Evolutionary conservation across 2,888 invertebrate genomes (phyloP).

Genomic region (Allygus modestus): DNA sequence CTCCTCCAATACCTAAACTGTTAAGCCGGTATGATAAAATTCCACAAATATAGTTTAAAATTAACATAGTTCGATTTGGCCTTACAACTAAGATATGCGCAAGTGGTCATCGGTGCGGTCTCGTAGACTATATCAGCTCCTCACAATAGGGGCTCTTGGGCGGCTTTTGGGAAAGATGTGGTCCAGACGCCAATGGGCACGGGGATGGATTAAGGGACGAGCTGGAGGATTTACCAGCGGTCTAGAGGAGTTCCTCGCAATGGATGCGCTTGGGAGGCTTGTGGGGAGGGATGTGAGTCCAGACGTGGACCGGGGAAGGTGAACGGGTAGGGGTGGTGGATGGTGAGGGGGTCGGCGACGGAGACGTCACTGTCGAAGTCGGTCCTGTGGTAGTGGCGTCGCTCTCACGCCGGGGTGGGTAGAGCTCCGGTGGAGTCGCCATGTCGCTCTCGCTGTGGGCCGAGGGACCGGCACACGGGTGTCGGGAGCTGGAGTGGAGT

Average conservation of each 20-base stretch:
- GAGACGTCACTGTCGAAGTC: constrained; percentile 40
- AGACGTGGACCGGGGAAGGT: constrained; percentile 27
- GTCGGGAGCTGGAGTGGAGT: constrained; percentile 37
- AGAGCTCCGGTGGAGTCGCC: neutral
- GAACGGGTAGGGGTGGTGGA: constrained; percentile 40
- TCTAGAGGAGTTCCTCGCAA: constrained; percentile 49
- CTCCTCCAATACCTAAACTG: too few species aligned
- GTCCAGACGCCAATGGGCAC: too few species aligned
- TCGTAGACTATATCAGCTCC: too few species aligned
- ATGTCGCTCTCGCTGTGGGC: constrained; percentile 62
- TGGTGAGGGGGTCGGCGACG: constrained; percentile 43
- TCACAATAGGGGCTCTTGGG: too few species aligned
- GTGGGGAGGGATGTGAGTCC: constrained; percentile 7
- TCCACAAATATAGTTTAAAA: too few species aligned
- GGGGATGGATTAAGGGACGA: too few species aligned
- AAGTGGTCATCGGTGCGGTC: neutral
- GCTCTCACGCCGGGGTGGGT: constrained; percentile 43
- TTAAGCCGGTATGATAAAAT: too few species aligned
- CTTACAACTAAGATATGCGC: neutral
- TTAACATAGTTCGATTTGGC: too few species aligned
- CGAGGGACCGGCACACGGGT: constrained; percentile 32
- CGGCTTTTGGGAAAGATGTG: too few species aligned
- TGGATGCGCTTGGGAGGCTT: constrained; percentile 18
- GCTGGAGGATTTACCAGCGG: too few species aligned
- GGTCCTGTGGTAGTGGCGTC: constrained; percentile 52